Evolutionary conservation across 2,797 vertebrate species (phyloP).

Genomic region (Pristis pectinata): DNA sequence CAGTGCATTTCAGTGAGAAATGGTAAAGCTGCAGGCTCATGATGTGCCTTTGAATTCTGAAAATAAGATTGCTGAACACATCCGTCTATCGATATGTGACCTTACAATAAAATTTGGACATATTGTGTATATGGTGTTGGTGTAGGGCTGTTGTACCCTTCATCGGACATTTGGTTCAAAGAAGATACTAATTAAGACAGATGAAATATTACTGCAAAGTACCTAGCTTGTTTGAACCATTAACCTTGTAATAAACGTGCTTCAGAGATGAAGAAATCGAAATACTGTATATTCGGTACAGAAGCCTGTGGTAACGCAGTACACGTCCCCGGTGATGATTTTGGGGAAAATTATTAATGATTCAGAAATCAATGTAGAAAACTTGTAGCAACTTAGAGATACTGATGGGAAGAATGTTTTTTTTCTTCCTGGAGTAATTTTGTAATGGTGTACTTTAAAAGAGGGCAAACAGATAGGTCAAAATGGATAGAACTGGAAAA

Average conservation of each 20-base stretch:
- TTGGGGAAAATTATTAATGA: background rate
- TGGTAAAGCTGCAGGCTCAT: background rate
- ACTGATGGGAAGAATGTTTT: background rate
- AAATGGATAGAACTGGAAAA: background rate
- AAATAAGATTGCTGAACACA: slow-evolving; percentile 15
- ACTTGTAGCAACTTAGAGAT: background rate
- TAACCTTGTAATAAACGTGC: slow-evolving; percentile 36
- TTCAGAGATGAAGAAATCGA: slow-evolving; percentile 21
- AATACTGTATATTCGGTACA: background rate
- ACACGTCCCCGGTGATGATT: background rate
- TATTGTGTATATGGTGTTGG: background rate
- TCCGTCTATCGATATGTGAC: background rate
- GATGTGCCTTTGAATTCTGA: slow-evolving; percentile 6
- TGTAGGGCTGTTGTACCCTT: slow-evolving; percentile 12
- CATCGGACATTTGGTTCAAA: slow-evolving; percentile 19
- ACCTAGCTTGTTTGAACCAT: slow-evolving; percentile 31
- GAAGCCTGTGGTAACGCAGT: background rate
- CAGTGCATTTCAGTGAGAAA: background rate
- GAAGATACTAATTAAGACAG: slow-evolving; percentile 35
- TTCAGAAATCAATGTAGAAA: slow-evolving; percentile 20
- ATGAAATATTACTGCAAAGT: slow-evolving; percentile 35
- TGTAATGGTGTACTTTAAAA: background rate
- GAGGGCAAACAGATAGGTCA: background rate
- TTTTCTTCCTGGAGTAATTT: background rate
- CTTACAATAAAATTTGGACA: background rate